Conservation (phyloP, 2,113 vertebrate species). For the Lagopus leucura region DNA sequence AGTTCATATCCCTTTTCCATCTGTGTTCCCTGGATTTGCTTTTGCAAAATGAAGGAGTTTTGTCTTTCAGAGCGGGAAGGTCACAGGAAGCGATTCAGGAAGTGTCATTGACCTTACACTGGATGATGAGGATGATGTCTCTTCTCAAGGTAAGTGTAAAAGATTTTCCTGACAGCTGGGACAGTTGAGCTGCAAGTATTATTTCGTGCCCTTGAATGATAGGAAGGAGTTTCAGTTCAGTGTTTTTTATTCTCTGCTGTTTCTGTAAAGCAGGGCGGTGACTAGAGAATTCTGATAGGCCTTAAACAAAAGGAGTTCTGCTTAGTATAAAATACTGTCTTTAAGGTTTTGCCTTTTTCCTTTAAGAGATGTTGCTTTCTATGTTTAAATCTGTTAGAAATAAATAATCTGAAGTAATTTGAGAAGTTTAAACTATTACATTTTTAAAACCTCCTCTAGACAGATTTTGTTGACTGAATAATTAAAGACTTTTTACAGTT, state of each 20-base stretch:
- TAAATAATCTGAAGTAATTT: background rate
- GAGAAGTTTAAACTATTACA: background rate
- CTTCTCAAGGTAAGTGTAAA: conserved; percentile 71
- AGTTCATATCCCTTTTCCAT: background rate
- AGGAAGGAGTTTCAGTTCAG: background rate
- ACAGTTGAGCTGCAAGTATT: background rate
- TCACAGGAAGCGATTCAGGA: conserved; percentile 69
- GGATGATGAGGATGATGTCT: conserved; percentile 81
- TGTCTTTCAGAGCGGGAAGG: conserved; percentile 80
- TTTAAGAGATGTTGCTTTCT: background rate
- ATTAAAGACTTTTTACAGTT: background rate
- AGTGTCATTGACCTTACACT: conserved; percentile 85
- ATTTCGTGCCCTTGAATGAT: background rate
- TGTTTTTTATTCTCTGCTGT: background rate
- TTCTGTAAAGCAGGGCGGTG: background rate
- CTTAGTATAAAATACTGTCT: background rate
- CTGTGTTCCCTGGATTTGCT: conserved; percentile 40
- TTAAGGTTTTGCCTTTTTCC: background rate
- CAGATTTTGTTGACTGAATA: background rate
- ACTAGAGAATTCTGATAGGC: background rate
- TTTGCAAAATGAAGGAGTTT: conserved; percentile 72
- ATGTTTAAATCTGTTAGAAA: background rate
- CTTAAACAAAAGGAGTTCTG: background rate
- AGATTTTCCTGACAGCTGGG: background rate
- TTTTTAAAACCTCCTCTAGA: background rate